Percentiles rank a stretch among this genome's conserved stretches.
Conservation (phyloP, 2,797 vertebrate species). For the Helicolenus hilgendorfi region DNA sequence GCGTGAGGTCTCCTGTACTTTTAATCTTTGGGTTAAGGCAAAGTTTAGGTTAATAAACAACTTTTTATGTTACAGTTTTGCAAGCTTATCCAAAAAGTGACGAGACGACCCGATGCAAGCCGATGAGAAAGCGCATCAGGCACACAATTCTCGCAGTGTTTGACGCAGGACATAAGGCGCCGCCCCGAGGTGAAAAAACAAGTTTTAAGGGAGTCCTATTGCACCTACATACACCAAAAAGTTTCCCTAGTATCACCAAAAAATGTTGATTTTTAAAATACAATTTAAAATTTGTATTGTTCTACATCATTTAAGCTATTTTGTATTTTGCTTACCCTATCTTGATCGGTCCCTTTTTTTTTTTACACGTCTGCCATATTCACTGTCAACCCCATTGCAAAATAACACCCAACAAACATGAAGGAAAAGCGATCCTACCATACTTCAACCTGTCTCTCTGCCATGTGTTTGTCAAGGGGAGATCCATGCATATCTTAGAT, state of each 20-base stretch:
- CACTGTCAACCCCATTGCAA: neutral
- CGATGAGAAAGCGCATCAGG: no score
- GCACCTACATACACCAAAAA: neutral
- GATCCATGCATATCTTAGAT: constrained; percentile 61
- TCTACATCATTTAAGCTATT: neutral
- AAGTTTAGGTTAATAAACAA: no score
- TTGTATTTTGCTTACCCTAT: neutral
- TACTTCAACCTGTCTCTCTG: neutral
- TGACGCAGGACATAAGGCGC: no score
- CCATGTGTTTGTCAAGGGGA: constrained; percentile 44
- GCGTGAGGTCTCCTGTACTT: no score
- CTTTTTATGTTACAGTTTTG: no score
- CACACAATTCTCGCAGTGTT: no score
- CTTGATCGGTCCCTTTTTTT: neutral
- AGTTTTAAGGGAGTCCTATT: no score
- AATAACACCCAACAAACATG: neutral
- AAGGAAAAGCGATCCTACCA: neutral
- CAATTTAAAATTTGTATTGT: neutral
- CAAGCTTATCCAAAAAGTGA: no score
- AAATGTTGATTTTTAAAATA: neutral
- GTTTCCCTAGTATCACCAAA: neutral
- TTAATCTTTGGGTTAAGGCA: no score
- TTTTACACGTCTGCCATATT: neutral
- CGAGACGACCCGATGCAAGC: no score
- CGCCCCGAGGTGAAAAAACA: no score